Evolutionary conservation across 2,797 vertebrate species (phyloP), one percentile per base, ranked within the genome.

Genomic region (Coregonus sp.): DNA sequence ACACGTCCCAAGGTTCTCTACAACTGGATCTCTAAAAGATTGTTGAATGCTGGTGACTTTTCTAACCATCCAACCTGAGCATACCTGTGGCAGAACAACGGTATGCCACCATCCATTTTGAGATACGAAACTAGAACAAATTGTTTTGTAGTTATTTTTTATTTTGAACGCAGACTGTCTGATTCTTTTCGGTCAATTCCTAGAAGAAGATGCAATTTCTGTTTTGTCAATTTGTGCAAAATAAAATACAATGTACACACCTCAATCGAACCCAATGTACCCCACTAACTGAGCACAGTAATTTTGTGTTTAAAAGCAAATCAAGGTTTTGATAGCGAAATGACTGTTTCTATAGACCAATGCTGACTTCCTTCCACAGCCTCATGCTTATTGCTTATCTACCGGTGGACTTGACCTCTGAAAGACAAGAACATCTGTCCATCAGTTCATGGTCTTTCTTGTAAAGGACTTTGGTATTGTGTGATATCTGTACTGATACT

Each of bases 21-120:
- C 40, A 47, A 80, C 80, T 81, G 81, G 78, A 86, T 86, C 37
- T 29, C 84, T 75, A 15, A 86, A 82, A 91, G 86, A 91, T 90
- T 33, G 20, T 47, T 92, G 89, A 77, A 84, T 78, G 82, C 72
- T 82, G 85, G 73, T 37, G 61, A 72, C 73, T 77, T 31, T 0
- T 81, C 73, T 51, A 72, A 73, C 50, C 18, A 82, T 81, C 78
- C 74, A 74, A 80, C 79, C 75, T 2, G 4, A 20, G 56, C n/a
- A n/a, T 20, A 3, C 79, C 78, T 63, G 78, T 80, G 82, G 77
- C 73, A 74, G 71, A 70, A 69, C 75, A 18, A 20, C 9, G 68
- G 31, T 66, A 73, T 47, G 79, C 79, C 79, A 75, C 76, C 79
- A 74, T 78, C 61, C 68, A 35, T 73, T 79, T 72, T 72, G 68